These are phyloP conservation scores for Tangara arthus DNA, from an alignment of 2,797 vertebrate species.

Conservation along the genomic window DNA sequence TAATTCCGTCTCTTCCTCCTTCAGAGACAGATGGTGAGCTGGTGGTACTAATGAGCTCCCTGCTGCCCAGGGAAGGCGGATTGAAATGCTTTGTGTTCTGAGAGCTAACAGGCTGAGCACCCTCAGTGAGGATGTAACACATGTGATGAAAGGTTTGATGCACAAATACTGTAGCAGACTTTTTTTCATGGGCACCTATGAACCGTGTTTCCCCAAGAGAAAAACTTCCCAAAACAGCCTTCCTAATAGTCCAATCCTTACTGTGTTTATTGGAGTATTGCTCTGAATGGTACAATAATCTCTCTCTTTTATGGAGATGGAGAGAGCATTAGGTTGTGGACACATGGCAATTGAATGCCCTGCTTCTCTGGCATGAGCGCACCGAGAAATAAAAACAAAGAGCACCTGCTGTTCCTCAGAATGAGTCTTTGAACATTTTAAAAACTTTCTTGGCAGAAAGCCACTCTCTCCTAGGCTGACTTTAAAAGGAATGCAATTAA, in stretches of 20 bases:
- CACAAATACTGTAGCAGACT: not conserved
- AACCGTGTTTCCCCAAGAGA: not conserved
- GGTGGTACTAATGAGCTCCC: slow-evolving; percentile 63
- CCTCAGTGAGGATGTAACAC: not conserved
- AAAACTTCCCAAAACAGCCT: not conserved
- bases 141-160: not conserved
- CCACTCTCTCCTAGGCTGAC: slow-evolving; percentile 18
- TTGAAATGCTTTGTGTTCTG: slow-evolving; percentile 50
- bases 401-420: slow-evolving; percentile 57
- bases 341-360: slow-evolving; percentile 60
- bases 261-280: slow-evolving; percentile 4
- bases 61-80: slow-evolving; percentile 49
- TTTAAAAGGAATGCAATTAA: slow-evolving; percentile 48
- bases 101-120: slow-evolving; percentile 33
- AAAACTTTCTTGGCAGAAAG: slow-evolving; percentile 53
- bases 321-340: slow-evolving; percentile 39
- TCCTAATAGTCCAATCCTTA: not conserved
- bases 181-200: slow-evolving; percentile 24
- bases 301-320: slow-evolving; percentile 17
- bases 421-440: slow-evolving; percentile 42
- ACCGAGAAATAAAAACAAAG: slow-evolving; percentile 57
- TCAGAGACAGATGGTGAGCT: slow-evolving; percentile 64
- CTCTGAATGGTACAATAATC: slow-evolving; percentile 3
- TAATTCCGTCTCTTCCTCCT: slow-evolving; percentile 19
- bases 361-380: slow-evolving; percentile 46